Evolutionary conservation across 2,888 invertebrate genomes (phyloP), one percentile per base, ranked within the genome.

Genomic region (Lottia scabra): DNA sequence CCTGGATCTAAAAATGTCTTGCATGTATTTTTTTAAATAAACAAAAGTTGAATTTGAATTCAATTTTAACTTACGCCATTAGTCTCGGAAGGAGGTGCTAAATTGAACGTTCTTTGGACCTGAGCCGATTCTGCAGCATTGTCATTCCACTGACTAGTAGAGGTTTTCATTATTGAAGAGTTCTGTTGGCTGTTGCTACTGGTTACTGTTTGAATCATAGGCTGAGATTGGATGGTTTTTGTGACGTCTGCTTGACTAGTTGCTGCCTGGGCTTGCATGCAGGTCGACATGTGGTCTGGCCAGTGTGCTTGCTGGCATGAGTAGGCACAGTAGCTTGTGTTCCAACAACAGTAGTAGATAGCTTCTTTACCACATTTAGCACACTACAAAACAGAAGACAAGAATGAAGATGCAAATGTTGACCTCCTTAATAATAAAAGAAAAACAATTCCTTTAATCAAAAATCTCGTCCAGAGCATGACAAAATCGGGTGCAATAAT

Each of bases 321-420:
- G 87, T 94, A 94, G 90, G 95, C 95, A 90, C 97, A 98, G 90
- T 98, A 98, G 69, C 96, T 94, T 0, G 97, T 97, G 91, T 97
- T 97, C 97, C 97, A 98, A 87, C 98, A 98, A 87, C 98, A 98
- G 90, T 96, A 96, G 89, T 96, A 95, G 82, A 94, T 93, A 0
- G 97, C 96, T 89, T 97, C 97, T 80, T 94, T 94, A 62, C 92
- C 92, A 90, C 98, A 98, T 87, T 93, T 92, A 0, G 95, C 94
- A 89, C 98, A 98, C 91, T n/a, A n/a, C n/a, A n/a, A n/a, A n/a
- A n/a, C n/a, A n/a, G n/a, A n/a, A n/a, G n/a, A n/a, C n/a, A n/a
- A n/a, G n/a, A n/a, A n/a, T n/a, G n/a, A n/a, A n/a, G n/a, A n/a
- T n/a, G n/a, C n/a, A n/a, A n/a, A n/a, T n/a, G n/a, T n/a, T n/a